Conservation (phyloP, 2,797 vertebrate species). For the Tokudaia tokunoshimensis region DNA sequence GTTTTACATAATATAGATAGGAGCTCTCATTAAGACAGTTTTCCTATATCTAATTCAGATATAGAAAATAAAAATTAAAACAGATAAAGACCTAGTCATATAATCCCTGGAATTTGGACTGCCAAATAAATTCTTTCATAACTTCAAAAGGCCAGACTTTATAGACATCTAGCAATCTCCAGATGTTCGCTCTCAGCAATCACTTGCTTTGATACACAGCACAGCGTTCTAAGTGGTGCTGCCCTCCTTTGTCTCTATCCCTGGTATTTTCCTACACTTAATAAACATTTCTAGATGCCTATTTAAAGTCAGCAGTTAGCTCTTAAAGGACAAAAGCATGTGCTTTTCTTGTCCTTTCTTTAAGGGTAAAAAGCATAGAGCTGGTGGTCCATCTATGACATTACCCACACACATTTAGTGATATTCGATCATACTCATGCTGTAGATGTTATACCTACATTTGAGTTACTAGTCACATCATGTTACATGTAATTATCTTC, state of each 20-base stretch:
- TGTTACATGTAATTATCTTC: not conserved
- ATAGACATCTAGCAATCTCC: constrained; percentile 40
- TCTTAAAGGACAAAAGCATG: constrained; percentile 33
- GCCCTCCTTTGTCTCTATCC: not conserved
- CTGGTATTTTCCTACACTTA: constrained; percentile 29
- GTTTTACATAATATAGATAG: constrained; percentile 57
- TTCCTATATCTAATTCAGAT: constrained; percentile 37
- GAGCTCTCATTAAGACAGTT: constrained; percentile 33
- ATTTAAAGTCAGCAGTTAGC: constrained; percentile 46
- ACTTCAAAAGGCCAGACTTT: constrained; percentile 55
- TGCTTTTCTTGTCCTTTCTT: constrained; percentile 30
- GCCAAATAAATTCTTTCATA: constrained; percentile 48
- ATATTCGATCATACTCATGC: constrained; percentile 35
- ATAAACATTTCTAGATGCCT: constrained; percentile 38
- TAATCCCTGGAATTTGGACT: constrained; percentile 43
- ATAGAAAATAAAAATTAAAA: constrained; percentile 41
- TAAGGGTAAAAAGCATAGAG: not conserved
- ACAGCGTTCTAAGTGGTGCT: not conserved
- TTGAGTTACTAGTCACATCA: not conserved
- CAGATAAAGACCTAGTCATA: constrained; percentile 40
- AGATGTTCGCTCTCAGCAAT: constrained; percentile 53
- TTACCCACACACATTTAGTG: not conserved
- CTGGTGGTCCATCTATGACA: not conserved
- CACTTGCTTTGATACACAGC: constrained; percentile 15
- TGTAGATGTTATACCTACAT: not conserved